Evolutionary conservation across 2,888 invertebrate species (phyloP).

Genomic region (Tortrix viridana): DNA sequence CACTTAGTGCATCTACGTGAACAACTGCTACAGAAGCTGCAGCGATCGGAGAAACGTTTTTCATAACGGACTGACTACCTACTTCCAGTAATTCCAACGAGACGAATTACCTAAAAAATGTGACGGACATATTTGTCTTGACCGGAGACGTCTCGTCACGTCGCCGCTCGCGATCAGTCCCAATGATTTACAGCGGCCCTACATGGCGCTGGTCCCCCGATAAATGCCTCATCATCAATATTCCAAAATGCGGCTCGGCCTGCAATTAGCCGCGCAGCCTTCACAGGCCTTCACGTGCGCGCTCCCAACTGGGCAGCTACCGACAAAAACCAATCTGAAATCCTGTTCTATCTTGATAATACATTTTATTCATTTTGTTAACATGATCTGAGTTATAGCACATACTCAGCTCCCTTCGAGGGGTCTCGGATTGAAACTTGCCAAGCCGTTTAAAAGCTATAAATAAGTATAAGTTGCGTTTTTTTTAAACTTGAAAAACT

Average conservation of each 20-base stretch:
- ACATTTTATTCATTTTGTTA: constrained; percentile 60
- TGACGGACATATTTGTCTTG: constrained; percentile 43
- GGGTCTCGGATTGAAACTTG: constrained; percentile 7
- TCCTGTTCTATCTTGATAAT: constrained; percentile 78
- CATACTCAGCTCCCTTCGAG: constrained; percentile 6
- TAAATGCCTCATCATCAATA: constrained; percentile 83
- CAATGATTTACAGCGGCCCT: constrained; percentile 81
- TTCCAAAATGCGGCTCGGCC: constrained; percentile 81
- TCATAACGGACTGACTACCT: constrained; percentile 32
- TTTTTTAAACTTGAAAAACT: no score
- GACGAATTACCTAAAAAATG: constrained; percentile 43
- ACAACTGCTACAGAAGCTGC: constrained; percentile 26
- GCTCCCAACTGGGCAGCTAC: constrained; percentile 56
- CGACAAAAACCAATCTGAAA: constrained; percentile 73
- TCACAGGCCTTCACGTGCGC: constrained; percentile 76
- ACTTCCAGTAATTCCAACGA: constrained; percentile 36
- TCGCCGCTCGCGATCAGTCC: constrained; percentile 65
- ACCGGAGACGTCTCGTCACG: constrained; percentile 80
- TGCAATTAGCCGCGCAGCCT: constrained; percentile 81
- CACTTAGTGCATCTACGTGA: constrained; percentile 29
- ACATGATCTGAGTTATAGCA: constrained; percentile 26
- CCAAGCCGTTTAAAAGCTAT: neutral
- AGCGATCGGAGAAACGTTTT: constrained; percentile 31
- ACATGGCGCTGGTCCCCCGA: constrained; percentile 80
- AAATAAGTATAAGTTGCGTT: neutral